Evolutionary conservation across 2,888 invertebrate species (phyloP), one percentile per base, ranked within the genome.

Genomic region (Xestobium rufovillosum): DNA sequence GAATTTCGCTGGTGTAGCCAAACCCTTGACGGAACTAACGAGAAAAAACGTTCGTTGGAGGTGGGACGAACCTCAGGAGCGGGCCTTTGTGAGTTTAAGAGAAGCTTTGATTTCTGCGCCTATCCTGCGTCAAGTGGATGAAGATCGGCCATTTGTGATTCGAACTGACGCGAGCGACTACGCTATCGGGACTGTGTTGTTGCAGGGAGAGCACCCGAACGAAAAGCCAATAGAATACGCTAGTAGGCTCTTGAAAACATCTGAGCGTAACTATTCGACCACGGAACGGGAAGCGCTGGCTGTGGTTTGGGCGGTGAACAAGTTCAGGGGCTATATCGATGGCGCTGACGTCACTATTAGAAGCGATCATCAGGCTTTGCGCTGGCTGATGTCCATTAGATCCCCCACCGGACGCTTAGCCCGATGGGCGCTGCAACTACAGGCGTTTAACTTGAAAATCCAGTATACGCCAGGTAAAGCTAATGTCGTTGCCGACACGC

Each of bases 301-400:
- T 2, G 23, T 43, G 3, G 43, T 49, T 3, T 62, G 46, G 47
- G 60, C 59, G 3, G 39, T 61, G 0, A 35, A 51, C 12, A 61
- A 63, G 34, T 67, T 62, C 38, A 39, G 59, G 6, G 57, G n/a
- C n/a, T n/a, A n/a, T n/a, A n/a, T n/a, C n/a, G n/a, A n/a, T n/a
- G n/a, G n/a, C n/a, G n/a, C n/a, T 2, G 34, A 50, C 1, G 59
- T 66, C 14, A 46, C 41, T 1, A 50, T 67, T 0, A 41, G 55
- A 3, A 66, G 63, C 0, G 68, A 69, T 36, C 68, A 67, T 32
- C 57, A 61, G 38, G 60, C 67, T 0, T 45, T 71, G 17, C 60
- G 63, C 53, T 69, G 64, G 61, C n/a, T 69, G 6, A 42, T 60
- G 42, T 45, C 49, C 1, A 19, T 63, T 3, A 61, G 62, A 38